phyloP scores from a whole-genome alignment of 2,113 vertebrate genomes.

The Herpailurus yagouaroundi region DNA sequence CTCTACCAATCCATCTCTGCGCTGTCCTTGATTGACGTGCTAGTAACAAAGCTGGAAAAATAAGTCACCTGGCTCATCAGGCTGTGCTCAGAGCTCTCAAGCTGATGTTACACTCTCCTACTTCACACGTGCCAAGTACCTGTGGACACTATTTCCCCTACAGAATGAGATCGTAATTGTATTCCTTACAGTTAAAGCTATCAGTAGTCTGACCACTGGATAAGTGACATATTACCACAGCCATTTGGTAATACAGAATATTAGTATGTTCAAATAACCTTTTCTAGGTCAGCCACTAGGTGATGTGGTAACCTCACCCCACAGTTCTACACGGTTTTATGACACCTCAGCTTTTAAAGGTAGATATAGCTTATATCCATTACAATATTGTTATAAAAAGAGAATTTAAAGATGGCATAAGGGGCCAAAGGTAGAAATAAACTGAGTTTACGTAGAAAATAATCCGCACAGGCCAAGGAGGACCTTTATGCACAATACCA shows the following conservation, averaged over 20 bases:
- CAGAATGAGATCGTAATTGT: not conserved
- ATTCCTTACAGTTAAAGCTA: not conserved
- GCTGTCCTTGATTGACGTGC: not conserved
- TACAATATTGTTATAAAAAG: not conserved
- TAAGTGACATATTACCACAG: not conserved
- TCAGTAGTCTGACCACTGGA: not conserved
- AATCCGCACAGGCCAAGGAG: conserved; percentile 11
- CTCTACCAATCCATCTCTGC: not conserved
- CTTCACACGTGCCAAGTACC: not conserved
- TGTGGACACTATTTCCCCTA: not conserved
- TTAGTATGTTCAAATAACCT: not conserved
- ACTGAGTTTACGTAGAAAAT: not conserved
- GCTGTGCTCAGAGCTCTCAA: not conserved
- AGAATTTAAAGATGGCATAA: not conserved
- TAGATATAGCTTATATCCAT: not conserved
- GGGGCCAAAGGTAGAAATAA: not conserved
- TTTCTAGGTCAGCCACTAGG: not conserved
- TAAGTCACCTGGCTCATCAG: not conserved
- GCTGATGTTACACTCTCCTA: not conserved
- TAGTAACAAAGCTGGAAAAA: not conserved
- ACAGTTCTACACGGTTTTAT: conserved; percentile 36
- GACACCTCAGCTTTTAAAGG: not conserved
- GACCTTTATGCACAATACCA: conserved; percentile 52
- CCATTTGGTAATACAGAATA: not conserved
- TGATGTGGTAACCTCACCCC: not conserved